These are phyloP conservation scores for Rhyzopertha dominica DNA, from an alignment of 1,140 invertebrate species.

Conservation along the genomic window DNA sequence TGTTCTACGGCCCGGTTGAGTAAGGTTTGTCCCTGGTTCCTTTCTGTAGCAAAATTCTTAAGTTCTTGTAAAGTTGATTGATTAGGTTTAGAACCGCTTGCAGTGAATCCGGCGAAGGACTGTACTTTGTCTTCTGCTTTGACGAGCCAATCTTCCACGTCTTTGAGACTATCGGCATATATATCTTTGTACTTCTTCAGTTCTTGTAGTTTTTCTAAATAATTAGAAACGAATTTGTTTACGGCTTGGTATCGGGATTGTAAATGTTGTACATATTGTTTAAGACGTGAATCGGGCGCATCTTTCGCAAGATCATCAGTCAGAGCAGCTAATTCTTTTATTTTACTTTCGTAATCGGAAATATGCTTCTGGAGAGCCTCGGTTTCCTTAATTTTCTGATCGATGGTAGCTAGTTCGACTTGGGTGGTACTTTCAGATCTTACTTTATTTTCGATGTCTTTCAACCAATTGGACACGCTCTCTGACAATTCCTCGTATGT, in stretches of 20 bases:
- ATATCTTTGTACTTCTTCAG: slow-evolving; percentile 60
- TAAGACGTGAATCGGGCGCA: slow-evolving; percentile 75
- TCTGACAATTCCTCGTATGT: slow-evolving; percentile 75
- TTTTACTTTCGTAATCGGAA: slow-evolving; percentile 56
- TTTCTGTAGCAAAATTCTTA: slow-evolving; percentile 66
- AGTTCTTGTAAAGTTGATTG: slow-evolving; percentile 67
- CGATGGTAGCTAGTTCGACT: slow-evolving; percentile 63
- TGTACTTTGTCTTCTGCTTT: slow-evolving; percentile 68
- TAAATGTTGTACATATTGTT: slow-evolving; percentile 74
- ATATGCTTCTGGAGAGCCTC: slow-evolving; percentile 60
- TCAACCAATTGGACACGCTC: slow-evolving; percentile 75
- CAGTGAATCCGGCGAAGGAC: slow-evolving; percentile 60
- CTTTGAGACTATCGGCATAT: slow-evolving; percentile 62
- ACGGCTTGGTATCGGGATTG: slow-evolving; percentile 71
- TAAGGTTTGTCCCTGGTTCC: slow-evolving; percentile 71
- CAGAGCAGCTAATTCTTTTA: slow-evolving; percentile 61
- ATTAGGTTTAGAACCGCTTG: slow-evolving; percentile 60
- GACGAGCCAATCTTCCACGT: slow-evolving; percentile 74
- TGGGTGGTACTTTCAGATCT: slow-evolving; percentile 67
- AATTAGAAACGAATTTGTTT: slow-evolving; percentile 62
- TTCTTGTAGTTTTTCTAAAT: slow-evolving; percentile 63
- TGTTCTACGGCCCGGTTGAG: slow-evolving; percentile 77
- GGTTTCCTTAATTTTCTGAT: slow-evolving; percentile 67
- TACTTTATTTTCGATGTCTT: slow-evolving; percentile 75
- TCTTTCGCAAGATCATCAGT: slow-evolving; percentile 68